phyloP scores from a whole-genome alignment of 2,797 vertebrate genomes.

The Gymnopithys bicolor region DNA sequence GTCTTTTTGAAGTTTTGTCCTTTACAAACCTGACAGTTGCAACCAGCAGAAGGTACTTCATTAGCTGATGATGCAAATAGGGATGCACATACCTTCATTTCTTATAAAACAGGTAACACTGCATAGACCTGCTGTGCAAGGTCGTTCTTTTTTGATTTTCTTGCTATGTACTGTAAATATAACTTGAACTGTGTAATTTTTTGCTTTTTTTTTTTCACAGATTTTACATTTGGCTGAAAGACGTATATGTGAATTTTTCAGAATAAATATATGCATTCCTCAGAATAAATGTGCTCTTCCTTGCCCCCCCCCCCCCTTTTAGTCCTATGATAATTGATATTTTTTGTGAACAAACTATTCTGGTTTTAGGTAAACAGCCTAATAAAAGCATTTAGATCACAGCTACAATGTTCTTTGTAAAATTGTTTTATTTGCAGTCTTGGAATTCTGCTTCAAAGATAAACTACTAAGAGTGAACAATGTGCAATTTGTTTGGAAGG shows the following conservation, averaged over 20 bases:
- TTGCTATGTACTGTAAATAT: background rate
- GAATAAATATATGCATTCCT: conserved; percentile 32
- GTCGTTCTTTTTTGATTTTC: background rate
- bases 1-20: background rate
- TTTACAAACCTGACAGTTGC: background rate
- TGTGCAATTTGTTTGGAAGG: background rate
- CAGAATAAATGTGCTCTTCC: background rate
- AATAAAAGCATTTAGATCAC: background rate
- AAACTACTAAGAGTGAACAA: background rate
- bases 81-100: background rate
- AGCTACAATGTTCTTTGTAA: background rate
- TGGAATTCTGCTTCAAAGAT: background rate
- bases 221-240: conserved; percentile 38
- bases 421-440: background rate
- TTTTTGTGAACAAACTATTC: background rate
- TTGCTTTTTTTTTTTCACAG: conserved; percentile 1
- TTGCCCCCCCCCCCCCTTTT: background rate
- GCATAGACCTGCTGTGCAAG: background rate
- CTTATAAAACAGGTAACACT: background rate
- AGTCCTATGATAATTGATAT: background rate
- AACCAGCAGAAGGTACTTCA: background rate
- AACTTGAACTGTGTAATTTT: conserved; percentile 39
- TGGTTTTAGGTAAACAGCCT: background rate
- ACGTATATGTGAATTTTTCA: conserved; percentile 30
- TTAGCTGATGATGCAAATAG: background rate